phyloP scores from a whole-genome alignment of 2,797 vertebrate genomes.

The Manis crassicaudata region DNA sequence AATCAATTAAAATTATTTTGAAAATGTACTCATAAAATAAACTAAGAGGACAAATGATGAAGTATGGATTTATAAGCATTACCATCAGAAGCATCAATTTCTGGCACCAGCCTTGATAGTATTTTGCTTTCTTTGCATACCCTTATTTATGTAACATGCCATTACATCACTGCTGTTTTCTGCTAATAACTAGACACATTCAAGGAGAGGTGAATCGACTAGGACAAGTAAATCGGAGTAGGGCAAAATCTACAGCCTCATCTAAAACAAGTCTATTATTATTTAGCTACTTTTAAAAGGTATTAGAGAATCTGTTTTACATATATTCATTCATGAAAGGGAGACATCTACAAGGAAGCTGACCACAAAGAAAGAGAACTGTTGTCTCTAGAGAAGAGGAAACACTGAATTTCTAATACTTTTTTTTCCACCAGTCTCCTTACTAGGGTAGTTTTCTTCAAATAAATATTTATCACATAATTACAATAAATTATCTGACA shows the following conservation, averaged over 20 bases:
- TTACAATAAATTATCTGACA: not conserved
- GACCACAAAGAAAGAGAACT: not conserved
- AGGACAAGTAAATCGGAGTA: not conserved
- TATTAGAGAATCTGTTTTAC: not conserved
- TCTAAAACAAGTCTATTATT: not conserved
- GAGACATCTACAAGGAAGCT: not conserved
- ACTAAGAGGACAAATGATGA: not conserved
- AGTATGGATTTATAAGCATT: not conserved
- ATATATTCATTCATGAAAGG: not conserved
- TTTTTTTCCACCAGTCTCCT: slow-evolving; percentile 25
- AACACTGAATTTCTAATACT: not conserved
- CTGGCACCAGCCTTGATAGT: no score
- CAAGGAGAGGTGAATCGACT: not conserved
- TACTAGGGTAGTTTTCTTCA: not conserved
- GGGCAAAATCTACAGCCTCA: not conserved
- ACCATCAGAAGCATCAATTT: not conserved
- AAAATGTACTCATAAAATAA: slow-evolving; percentile 41
- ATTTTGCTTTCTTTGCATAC: not conserved
- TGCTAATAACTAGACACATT: not conserved
- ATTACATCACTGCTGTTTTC: not conserved
- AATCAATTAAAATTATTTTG: slow-evolving; percentile 26
- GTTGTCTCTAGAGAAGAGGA: not conserved
- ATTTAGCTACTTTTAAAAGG: not conserved
- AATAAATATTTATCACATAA: not conserved
- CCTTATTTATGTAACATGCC: accelerated